Percentiles rank a stretch among this genome's conserved stretches.
Conservation (phyloP, 2,113 vertebrate genomes). For the Egretta garzetta region DNA sequence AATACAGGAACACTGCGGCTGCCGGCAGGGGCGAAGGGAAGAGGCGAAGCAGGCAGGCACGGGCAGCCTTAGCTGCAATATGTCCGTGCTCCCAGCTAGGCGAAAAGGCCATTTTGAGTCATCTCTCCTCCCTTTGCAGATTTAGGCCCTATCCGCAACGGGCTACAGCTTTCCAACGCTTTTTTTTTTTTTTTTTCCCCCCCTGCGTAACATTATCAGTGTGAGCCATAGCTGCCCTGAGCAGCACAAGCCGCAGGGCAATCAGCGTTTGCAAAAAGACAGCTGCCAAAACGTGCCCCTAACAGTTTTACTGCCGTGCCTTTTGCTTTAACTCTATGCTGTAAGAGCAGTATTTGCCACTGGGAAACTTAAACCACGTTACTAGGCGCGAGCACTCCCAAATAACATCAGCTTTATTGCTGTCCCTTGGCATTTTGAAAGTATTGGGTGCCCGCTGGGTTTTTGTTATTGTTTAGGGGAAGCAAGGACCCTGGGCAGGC, state of each 20-base stretch:
- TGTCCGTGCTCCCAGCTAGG: neutral
- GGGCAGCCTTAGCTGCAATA: neutral
- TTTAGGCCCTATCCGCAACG: neutral
- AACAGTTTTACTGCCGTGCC: neutral
- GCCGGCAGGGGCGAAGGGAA: neutral
- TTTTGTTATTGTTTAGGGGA: neutral
- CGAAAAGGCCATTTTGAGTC: neutral
- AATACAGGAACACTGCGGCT: neutral
- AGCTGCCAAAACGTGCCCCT: neutral
- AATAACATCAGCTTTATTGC: neutral
- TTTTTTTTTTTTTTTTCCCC: neutral
- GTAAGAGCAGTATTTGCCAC: neutral
- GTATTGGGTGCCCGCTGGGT: neutral
- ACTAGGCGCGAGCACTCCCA: neutral
- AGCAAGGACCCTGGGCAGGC: neutral
- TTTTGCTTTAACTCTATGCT: neutral
- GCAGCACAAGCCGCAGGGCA: neutral
- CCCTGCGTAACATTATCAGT: neutral
- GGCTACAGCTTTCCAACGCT: neutral
- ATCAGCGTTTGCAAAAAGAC: neutral
- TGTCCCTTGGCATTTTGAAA: neutral
- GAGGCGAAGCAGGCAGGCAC: neutral
- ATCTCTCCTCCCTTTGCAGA: neutral
- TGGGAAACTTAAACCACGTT: neutral
- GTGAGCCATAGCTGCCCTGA: neutral